Evolutionary conservation across 2,888 invertebrate species (phyloP).

Genomic region (Lucinisca nassula): DNA sequence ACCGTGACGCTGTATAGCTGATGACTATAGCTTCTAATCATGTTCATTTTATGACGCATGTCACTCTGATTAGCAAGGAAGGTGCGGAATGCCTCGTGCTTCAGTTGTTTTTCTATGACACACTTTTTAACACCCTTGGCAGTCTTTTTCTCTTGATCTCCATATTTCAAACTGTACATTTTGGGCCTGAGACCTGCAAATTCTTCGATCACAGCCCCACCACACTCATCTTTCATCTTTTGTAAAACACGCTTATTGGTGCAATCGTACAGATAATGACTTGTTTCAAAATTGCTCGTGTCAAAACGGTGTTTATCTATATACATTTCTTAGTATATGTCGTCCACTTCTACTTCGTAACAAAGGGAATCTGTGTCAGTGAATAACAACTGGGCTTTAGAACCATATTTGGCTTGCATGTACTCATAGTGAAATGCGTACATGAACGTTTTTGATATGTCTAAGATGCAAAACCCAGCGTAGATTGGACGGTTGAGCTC

Average conservation of each 20-base stretch:
- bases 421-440: conserved; percentile 37
- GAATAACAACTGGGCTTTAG: conserved; percentile 28
- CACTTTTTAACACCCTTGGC: conserved; percentile 32
- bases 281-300: conserved; percentile 24
- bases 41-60: conserved; percentile 32
- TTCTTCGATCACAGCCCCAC: conserved; percentile 29
- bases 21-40: conserved; percentile 45
- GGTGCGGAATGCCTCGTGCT: conserved; percentile 32
- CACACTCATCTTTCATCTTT: conserved; percentile 49
- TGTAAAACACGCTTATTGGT: conserved; percentile 28
- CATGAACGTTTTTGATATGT: conserved; percentile 32
- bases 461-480: conserved; percentile 12
- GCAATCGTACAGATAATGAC: not conserved
- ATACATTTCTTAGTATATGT: conserved; percentile 37
- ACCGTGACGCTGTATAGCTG: conserved; percentile 27
- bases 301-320: conserved; percentile 29
- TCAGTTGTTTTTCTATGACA: conserved; percentile 50
- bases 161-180: conserved; percentile 39
- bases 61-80: conserved; percentile 8
- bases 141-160: not conserved
- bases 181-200: conserved; percentile 40
- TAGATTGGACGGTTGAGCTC: conserved; percentile 10
- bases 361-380: conserved; percentile 33
- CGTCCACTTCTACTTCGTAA: conserved; percentile 11
- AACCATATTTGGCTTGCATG: conserved; percentile 25